Percentiles rank a stretch among this genome's conserved stretches.
These are phyloP conservation scores for Eonycteris spelaea DNA, from an alignment of 2,113 vertebrate species.

Conservation along the genomic window DNA sequence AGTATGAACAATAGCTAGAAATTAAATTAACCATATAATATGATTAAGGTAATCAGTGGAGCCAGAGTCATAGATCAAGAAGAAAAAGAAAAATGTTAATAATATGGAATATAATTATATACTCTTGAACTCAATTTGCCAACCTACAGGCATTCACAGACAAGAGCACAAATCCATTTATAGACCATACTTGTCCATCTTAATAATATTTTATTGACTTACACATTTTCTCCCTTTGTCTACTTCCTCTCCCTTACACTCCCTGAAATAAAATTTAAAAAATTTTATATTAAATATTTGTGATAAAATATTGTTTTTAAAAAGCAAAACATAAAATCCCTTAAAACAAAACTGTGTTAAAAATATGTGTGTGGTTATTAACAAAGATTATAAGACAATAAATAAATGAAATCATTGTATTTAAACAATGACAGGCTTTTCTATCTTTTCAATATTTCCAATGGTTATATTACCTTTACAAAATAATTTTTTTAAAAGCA, in stretches of 20 bases:
- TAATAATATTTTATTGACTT: slow-evolving; percentile 53
- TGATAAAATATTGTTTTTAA: not conserved
- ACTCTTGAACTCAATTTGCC: slow-evolving; percentile 62
- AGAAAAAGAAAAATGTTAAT: slow-evolving; percentile 65
- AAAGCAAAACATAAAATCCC: slow-evolving; percentile 6
- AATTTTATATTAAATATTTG: slow-evolving; percentile 3
- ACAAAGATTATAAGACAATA: slow-evolving; percentile 5
- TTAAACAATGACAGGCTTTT: not conserved
- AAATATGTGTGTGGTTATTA: not conserved
- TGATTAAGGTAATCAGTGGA: slow-evolving; percentile 55
- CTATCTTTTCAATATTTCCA: not conserved
- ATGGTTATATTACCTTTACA: slow-evolving; percentile 3
- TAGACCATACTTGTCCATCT: slow-evolving; percentile 40
- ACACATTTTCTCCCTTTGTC: slow-evolving; percentile 28
- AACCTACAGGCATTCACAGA: slow-evolving; percentile 41
- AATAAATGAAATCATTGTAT: not conserved
- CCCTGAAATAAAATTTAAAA: not conserved
- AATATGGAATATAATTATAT: slow-evolving; percentile 62
- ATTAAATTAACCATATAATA: slow-evolving; percentile 51
- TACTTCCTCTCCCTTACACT: not conserved
- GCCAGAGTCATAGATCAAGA: slow-evolving; percentile 60
- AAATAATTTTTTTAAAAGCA: not conserved
- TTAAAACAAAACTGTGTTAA: not conserved
- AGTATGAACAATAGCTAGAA: slow-evolving; percentile 37
- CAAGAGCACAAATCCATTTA: slow-evolving; percentile 62